Evolutionary conservation across 2,113 vertebrate genomes (phyloP).

Genomic region (Oxyruncus cristatus): DNA sequence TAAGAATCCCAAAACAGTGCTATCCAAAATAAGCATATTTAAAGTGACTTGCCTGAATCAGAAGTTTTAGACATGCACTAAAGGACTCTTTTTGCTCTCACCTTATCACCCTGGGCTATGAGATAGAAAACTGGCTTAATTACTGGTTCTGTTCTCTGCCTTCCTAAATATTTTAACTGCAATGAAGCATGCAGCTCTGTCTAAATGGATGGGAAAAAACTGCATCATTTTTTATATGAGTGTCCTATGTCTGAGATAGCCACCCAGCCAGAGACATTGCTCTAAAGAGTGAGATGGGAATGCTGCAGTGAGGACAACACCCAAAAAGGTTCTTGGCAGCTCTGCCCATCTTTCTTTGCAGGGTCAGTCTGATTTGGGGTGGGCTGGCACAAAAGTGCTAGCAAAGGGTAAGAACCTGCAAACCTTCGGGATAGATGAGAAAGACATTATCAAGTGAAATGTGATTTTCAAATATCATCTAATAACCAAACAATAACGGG

Average conservation of each 20-base stretch:
- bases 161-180: not conserved
- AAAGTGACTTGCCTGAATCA: not conserved
- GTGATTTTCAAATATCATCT: not conserved
- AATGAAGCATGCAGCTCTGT: not conserved
- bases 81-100: not conserved
- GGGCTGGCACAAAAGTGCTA: not conserved
- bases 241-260: not conserved
- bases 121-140: not conserved
- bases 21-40: not conserved
- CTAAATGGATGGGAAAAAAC: not conserved
- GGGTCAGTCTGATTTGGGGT: not conserved
- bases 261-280: fast-evolving
- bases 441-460: not conserved
- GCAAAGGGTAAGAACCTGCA: not conserved
- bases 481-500: not conserved
- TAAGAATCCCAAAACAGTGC: not conserved
- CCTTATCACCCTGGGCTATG: not conserved
- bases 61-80: not conserved
- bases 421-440: not conserved
- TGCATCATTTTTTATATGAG: not conserved
- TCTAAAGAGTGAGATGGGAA: not conserved
- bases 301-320: not conserved
- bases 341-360: not conserved
- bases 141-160: not conserved
- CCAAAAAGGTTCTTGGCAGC: not conserved